Conservation (phyloP, 2,888 invertebrate genomes). For the Spodoptera littoralis region DNA sequence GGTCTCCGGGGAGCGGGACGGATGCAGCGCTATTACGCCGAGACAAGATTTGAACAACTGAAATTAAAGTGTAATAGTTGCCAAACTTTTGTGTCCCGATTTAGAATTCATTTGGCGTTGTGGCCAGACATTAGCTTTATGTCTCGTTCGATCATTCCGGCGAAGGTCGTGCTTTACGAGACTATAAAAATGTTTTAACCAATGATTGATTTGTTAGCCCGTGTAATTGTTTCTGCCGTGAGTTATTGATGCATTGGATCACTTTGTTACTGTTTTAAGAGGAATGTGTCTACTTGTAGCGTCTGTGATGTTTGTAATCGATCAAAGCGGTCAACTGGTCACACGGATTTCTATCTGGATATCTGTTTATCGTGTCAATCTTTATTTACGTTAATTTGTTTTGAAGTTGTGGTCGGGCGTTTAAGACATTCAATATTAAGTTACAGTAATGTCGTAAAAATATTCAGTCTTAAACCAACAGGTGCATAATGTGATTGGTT, state of each 20-base stretch:
- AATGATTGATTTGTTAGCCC: conserved; percentile 56
- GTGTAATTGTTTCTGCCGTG: conserved; percentile 46
- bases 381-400: background rate
- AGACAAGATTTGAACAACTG: conserved; percentile 88
- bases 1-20: conserved; percentile 76
- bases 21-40: conserved; percentile 82
- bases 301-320: conserved; percentile 27
- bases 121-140: conserved; percentile 76
- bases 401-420: background rate
- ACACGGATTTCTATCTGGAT: conserved; percentile 1
- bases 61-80: conserved; percentile 87
- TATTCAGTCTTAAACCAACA: too few species aligned
- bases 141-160: conserved; percentile 69
- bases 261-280: conserved; percentile 31
- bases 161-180: conserved; percentile 65
- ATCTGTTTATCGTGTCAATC: background rate
- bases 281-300: conserved; percentile 32
- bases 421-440: too few species aligned
- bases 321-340: conserved; percentile 10
- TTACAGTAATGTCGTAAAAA: too few species aligned
- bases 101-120: conserved; percentile 86
- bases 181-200: conserved; percentile 59
- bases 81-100: conserved; percentile 86
- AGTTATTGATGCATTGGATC: conserved; percentile 39
- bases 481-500: conserved; percentile 11